Conservation (phyloP, 2,113 vertebrate genomes). For the Suncus etruscus region DNA sequence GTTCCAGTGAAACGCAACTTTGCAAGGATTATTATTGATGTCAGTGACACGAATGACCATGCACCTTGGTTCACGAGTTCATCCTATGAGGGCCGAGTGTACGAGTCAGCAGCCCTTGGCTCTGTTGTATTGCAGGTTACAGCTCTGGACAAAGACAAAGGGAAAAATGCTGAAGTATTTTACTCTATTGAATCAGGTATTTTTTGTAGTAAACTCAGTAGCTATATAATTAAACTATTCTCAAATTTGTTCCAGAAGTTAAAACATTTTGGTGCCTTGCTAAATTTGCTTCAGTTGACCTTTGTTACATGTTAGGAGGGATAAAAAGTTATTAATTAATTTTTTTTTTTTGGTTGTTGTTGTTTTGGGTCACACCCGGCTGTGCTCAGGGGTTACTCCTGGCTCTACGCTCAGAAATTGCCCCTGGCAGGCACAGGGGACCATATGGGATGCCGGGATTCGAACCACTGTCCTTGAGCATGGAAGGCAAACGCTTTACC, state of each 20-base stretch:
- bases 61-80: conserved; percentile 95
- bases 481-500: too few species aligned
- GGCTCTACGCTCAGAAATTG: too few species aligned
- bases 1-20: conserved; percentile 98
- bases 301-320: not conserved
- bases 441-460: too few species aligned
- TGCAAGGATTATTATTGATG: conserved; percentile 92
- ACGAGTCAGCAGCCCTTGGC: conserved; percentile 94
- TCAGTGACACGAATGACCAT: conserved; percentile 96
- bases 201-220: not conserved
- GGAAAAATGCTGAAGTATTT: conserved; percentile 93
- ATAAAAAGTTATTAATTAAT: not conserved
- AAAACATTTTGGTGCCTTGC: not conserved
- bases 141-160: conserved; percentile 97
- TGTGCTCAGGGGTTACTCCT: too few species aligned
- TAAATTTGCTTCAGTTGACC: not conserved
- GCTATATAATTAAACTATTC: not conserved
- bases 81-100: conserved; percentile 93
- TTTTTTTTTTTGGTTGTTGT: too few species aligned
- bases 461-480: too few species aligned
- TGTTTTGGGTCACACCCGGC: too few species aligned
- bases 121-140: conserved; percentile 95
- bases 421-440: too few species aligned
- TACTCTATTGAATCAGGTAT: conserved; percentile 98
- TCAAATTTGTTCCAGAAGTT: not conserved